These are phyloP conservation scores for Laodelphax striatellus DNA, from an alignment of 1,140 invertebrate genomes.

Conservation along the genomic window DNA sequence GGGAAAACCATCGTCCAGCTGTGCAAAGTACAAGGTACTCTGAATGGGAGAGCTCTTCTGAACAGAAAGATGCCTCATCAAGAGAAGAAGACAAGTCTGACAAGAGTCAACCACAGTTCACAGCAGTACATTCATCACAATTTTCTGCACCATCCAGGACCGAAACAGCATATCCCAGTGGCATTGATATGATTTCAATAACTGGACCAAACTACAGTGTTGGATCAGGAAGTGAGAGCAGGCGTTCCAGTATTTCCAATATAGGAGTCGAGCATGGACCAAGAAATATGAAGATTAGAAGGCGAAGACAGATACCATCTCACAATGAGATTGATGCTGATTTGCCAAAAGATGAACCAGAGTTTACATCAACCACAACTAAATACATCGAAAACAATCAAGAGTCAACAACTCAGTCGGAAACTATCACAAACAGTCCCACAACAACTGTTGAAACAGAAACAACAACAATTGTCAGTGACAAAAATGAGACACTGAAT, in stretches of 20 bases:
- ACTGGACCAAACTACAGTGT: conserved; percentile 1
- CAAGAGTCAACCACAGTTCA: conserved; percentile 19
- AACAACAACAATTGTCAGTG: conserved; percentile 20
- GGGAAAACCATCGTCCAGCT: neutral
- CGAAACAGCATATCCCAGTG: neutral
- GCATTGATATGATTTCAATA: neutral
- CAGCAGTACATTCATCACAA: conserved; percentile 13
- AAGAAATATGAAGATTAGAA: conserved; percentile 29
- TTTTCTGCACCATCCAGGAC: conserved; percentile 4
- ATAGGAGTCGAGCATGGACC: conserved; percentile 36
- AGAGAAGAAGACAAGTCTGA: conserved; percentile 17
- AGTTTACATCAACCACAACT: neutral
- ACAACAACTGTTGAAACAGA: conserved; percentile 18
- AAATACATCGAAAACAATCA: neutral
- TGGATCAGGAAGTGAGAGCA: conserved; percentile 3
- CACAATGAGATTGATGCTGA: conserved; percentile 20
- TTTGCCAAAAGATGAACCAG: conserved; percentile 18
- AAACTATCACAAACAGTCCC: conserved; percentile 6
- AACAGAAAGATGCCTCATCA: neutral
- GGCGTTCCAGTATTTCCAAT: neutral
- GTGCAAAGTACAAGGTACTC: neutral
- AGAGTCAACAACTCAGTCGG: neutral
- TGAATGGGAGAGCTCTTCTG: no score
- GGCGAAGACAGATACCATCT: conserved; percentile 9
- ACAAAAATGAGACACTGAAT: conserved; percentile 13